Base-by-base conservation (phyloP, 1,140 invertebrate species). In the Agraylea sexmaculata region DNA sequence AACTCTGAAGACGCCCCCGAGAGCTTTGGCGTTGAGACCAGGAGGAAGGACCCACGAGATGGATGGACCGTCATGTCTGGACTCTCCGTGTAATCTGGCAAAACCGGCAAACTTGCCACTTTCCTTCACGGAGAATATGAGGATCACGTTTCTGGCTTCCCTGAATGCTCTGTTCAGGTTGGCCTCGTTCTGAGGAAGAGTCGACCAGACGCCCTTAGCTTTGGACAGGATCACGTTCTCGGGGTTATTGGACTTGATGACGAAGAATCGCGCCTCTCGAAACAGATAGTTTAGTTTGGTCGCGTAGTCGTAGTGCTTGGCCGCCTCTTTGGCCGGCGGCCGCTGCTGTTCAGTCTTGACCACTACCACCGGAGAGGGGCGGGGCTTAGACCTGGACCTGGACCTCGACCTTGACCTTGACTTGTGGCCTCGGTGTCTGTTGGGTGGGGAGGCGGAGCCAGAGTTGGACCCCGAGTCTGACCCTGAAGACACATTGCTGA, bases 101-200 rank as follows among this genome's bases (percentile, higher is more conserved):
- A 94, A 96, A 1, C 92, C 91, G 61, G 78, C 73, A 70, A 86
- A 85, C 56, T 90, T 89, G 44, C 92, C 92, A 68, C 90, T 95
- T 69, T 97, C 92, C 64, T 94, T 95, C 0, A 97, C 91, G 32
- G 91, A 96, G 71, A 95, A 98, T 55, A 98, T 83, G 17, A 98
- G 69, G 42, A 98, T 73, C 3, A 98, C 91, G 70, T 96, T 98
- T 54, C 88, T 74, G 37, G 83, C 83, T 59, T 93, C 88, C 53
- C 78, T 77, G 53, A 83, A 93, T 1, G 93, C 92, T 68, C 91
- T 84, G 65, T 95, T 97, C 16, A 97, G 70, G 65, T 93, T 94
- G 2, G 83, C 78, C 71, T 98, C 93, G 68, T 98, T 98, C 61
- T 92, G 89, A 11, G 90, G 91, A 37, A 94, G 74, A 4, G 94